Percentiles rank a stretch among this genome's conserved stretches.
Conservation (phyloP, 2,113 vertebrate genomes). For the Himantopus leucocephalus region DNA sequence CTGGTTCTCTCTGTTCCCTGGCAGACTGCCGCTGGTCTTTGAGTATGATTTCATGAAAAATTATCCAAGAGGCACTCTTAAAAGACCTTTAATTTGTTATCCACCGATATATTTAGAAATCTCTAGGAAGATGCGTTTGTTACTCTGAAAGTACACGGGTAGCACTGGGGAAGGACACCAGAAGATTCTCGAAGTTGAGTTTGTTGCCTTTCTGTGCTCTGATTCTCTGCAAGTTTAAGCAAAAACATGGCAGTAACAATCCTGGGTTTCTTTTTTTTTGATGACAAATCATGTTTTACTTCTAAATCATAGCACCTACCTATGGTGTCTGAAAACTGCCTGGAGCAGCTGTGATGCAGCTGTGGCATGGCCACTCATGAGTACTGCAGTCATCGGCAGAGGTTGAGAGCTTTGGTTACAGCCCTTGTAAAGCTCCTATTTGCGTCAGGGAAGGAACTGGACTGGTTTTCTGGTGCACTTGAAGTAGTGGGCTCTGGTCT, state of each 20-base stretch:
- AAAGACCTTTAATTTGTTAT: background rate
- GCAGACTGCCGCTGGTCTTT: background rate
- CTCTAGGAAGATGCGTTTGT: background rate
- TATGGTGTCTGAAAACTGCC: background rate
- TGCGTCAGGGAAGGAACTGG: background rate
- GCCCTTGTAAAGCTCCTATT: background rate
- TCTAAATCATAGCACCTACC: background rate
- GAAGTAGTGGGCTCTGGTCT: background rate
- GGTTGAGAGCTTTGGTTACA: background rate
- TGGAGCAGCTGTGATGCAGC: conserved; percentile 53
- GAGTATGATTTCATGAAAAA: background rate
- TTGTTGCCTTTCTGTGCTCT: background rate
- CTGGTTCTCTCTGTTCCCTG: background rate
- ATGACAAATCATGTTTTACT: background rate
- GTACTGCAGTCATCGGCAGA: background rate
- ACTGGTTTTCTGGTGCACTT: background rate
- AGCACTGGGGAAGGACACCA: background rate
- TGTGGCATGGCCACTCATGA: background rate
- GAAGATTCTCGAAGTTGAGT: background rate
- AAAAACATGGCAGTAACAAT: background rate
- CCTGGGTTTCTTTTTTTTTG: background rate
- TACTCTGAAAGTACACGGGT: background rate
- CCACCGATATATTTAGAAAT: background rate
- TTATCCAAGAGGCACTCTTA: background rate
- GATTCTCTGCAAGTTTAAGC: background rate